phyloP scores from a whole-genome alignment of 2,888 invertebrate species.

The Dorcus hopei region DNA sequence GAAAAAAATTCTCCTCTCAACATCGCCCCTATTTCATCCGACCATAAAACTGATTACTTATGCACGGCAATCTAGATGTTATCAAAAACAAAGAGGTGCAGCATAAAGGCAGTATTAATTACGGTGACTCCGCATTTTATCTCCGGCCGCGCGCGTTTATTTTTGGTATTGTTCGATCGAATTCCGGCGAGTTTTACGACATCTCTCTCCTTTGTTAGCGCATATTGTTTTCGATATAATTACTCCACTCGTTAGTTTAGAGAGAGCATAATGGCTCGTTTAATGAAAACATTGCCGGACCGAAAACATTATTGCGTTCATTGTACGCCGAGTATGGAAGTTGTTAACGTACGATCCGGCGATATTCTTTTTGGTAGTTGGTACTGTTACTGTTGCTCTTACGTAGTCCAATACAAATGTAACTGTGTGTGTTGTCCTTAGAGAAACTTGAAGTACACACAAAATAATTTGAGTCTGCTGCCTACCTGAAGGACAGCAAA shows the following conservation, averaged over 20 bases:
- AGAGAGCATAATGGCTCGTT: neutral
- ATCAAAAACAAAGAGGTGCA: constrained; percentile 33
- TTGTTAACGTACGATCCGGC: too few relatives aligned
- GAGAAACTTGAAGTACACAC: too few relatives aligned
- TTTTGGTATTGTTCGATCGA: constrained; percentile 4
- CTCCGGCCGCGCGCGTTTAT: constrained; percentile 7
- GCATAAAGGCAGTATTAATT: constrained; percentile 34
- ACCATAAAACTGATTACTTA: constrained; percentile 20
- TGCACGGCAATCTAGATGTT: constrained; percentile 28
- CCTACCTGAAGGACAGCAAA: too few relatives aligned
- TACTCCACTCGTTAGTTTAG: neutral
- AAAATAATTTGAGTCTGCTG: too few relatives aligned
- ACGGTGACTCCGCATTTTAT: constrained; percentile 31
- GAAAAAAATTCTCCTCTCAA: neutral
- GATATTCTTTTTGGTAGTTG: too few relatives aligned
- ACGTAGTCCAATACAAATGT: too few relatives aligned
- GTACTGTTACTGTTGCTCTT: too few relatives aligned
- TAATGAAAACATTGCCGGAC: too few relatives aligned
- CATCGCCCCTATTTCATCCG: neutral
- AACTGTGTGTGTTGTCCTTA: too few relatives aligned
- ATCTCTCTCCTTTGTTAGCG: neutral
- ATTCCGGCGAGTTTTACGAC: neutral
- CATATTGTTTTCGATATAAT: constrained; percentile 5
- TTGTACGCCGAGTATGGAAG: too few relatives aligned
- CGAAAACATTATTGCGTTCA: too few relatives aligned